These are phyloP conservation scores for Acanthopleura granulata DNA, from an alignment of 2,888 invertebrate species.

Conservation along the genomic window DNA sequence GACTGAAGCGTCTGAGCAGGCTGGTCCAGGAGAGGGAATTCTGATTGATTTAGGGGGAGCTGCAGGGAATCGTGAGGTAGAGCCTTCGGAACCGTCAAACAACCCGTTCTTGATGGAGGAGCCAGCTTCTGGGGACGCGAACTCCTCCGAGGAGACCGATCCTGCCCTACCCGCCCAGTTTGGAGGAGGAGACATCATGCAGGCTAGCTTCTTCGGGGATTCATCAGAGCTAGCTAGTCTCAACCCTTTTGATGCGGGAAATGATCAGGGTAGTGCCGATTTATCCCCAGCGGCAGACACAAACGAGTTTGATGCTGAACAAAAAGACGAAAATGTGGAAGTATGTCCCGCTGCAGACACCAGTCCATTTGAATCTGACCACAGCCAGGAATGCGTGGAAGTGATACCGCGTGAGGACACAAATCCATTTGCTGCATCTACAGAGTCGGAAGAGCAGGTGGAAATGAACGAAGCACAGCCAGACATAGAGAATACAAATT, in stretches of 20 bases:
- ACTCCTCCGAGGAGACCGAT: neutral
- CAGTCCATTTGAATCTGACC: too few species aligned
- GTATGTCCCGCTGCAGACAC: too few species aligned
- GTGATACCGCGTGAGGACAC: too few species aligned
- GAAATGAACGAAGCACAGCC: too few species aligned
- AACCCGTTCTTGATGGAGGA: neutral
- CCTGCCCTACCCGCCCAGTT: neutral
- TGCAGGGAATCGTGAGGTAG: neutral
- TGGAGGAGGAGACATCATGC: neutral
- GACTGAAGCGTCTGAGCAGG: neutral
- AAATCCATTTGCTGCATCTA: too few species aligned
- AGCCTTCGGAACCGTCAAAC: neutral
- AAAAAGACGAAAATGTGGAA: too few species aligned
- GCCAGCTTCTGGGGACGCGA: neutral
- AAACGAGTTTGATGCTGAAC: too few species aligned
- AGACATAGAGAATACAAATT: too few species aligned
- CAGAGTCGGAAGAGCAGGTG: too few species aligned
- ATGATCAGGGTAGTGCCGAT: neutral
- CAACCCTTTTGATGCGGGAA: neutral
- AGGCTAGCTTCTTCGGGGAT: neutral
- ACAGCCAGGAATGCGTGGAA: too few species aligned
- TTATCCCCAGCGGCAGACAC: neutral
- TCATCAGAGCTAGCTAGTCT: neutral
- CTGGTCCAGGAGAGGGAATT: neutral
- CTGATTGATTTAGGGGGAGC: neutral